phyloP scores from a whole-genome alignment of 2,797 vertebrate genomes.

The Gorsachius magnificus region DNA sequence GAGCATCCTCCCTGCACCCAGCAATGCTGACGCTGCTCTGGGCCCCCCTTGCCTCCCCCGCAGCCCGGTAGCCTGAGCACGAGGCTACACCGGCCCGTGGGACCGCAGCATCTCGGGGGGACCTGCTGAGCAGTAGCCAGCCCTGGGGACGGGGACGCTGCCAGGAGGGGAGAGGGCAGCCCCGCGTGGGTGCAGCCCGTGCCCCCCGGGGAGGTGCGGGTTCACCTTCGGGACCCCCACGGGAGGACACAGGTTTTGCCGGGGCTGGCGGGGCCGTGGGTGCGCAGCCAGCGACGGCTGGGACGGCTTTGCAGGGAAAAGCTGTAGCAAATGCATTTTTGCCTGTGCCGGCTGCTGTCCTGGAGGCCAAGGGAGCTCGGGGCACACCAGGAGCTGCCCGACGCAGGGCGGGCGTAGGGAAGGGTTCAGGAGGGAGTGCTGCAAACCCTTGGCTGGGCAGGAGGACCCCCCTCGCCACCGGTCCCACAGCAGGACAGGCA shows the following conservation, averaged over 20 bases:
- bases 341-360: not conserved
- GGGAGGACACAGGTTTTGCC: not conserved
- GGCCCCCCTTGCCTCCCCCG: not conserved
- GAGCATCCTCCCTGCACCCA: not conserved
- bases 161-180: not conserved
- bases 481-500: rapidly evolving
- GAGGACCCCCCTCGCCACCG: rapidly evolving
- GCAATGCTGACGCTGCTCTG: not conserved
- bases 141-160: not conserved
- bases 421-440: not conserved
- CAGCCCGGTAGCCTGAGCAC: not conserved
- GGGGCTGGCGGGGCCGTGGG: rapidly evolving
- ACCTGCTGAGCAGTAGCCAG: not conserved
- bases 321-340: not conserved
- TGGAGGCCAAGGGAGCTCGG: not conserved
- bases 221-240: rapidly evolving
- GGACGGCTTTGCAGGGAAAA: not conserved
- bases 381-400: rapidly evolving
- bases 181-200: rapidly evolving
- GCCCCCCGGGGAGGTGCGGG: not conserved
- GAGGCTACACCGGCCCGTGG: not conserved
- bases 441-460: not conserved
- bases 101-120: not conserved
- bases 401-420: rapidly evolving
- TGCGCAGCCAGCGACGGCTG: rapidly evolving